Evolutionary conservation across 2,888 invertebrate species (phyloP).

Genomic region (Bombylius major): DNA sequence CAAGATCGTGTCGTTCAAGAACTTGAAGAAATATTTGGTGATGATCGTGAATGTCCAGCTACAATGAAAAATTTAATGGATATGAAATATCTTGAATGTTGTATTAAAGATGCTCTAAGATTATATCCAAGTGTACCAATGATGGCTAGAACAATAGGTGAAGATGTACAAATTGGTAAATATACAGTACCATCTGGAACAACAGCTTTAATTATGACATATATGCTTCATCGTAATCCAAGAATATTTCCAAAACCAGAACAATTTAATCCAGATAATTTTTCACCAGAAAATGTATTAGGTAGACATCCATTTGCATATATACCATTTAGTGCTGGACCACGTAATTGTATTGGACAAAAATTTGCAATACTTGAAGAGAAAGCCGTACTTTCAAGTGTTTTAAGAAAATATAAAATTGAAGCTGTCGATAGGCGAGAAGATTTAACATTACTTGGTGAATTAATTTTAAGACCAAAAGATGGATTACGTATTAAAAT

Average conservation of each 20-base stretch:
- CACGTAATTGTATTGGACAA: constrained; percentile 45
- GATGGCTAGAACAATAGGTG: constrained; percentile 44
- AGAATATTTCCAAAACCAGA: constrained; percentile 53
- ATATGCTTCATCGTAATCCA: constrained; percentile 51
- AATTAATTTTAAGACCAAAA: constrained; percentile 46
- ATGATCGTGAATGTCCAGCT: constrained; percentile 36
- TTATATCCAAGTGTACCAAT: constrained; percentile 56
- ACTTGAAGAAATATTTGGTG: constrained; percentile 38
- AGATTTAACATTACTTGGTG: constrained; percentile 44
- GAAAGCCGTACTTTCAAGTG: constrained; percentile 43
- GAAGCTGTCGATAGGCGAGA: constrained; percentile 43
- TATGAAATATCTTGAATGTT: constrained; percentile 55
- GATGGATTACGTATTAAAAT: constrained; percentile 42
- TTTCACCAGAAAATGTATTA: constrained; percentile 47
- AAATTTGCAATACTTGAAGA: constrained; percentile 46
- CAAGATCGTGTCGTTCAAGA: constrained; percentile 39
- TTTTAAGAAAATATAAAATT: constrained; percentile 44
- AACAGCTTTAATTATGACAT: constrained; percentile 46
- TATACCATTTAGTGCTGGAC: constrained; percentile 58
- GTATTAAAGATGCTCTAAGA: constrained; percentile 54
- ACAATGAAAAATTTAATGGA: constrained; percentile 46
- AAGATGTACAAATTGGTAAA: constrained; percentile 45
- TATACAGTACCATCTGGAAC: constrained; percentile 38
- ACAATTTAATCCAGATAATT: constrained; percentile 57
- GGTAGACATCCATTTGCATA: constrained; percentile 52